Evolutionary conservation across 2,797 vertebrate species (phyloP).

Genomic region (Hemibagrus guttatus): DNA sequence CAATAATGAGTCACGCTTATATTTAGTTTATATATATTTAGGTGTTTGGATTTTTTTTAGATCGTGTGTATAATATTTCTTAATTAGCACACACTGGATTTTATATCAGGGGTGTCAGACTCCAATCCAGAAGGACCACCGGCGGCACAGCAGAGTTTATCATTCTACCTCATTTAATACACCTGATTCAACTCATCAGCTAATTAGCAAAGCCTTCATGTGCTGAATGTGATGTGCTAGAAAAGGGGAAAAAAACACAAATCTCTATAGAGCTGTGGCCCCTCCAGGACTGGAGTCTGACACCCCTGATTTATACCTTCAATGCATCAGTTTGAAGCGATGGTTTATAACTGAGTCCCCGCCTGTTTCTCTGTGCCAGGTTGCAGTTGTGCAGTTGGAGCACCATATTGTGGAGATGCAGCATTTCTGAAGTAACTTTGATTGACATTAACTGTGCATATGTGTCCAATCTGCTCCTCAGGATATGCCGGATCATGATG

Average conservation of each 20-base stretch:
- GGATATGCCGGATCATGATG: slow-evolving; percentile 59
- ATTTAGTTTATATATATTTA: neutral
- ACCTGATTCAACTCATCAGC: slow-evolving; percentile 25
- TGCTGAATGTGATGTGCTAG: slow-evolving; percentile 20
- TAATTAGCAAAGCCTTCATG: slow-evolving; percentile 17
- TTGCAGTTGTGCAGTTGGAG: slow-evolving; percentile 44
- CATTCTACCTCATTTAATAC: slow-evolving; percentile 30
- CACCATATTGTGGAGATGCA: slow-evolving; percentile 54
- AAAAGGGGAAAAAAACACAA: slow-evolving; percentile 20
- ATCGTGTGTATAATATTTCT: slow-evolving; percentile 15
- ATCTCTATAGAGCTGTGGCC: slow-evolving; percentile 22
- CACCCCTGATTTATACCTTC: slow-evolving; percentile 27
- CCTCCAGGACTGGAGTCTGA: slow-evolving; percentile 19
- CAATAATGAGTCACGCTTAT: neutral
- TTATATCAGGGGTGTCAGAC: slow-evolving; percentile 20
- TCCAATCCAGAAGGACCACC: slow-evolving; percentile 16
- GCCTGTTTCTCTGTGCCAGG: slow-evolving; percentile 45
- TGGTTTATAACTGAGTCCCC: slow-evolving; percentile 22
- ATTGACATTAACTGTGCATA: slow-evolving; percentile 67
- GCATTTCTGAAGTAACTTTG: slow-evolving; percentile 57
- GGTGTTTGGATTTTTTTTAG: too few relatives aligned
- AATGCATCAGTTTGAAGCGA: slow-evolving; percentile 11
- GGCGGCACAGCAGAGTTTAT: slow-evolving; percentile 6
- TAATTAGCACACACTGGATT: slow-evolving; percentile 26
- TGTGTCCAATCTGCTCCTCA: slow-evolving; percentile 64